Evolutionary conservation across 1,140 invertebrate genomes (phyloP), one percentile per base, ranked within the genome.

Genomic region (Drosophila tropicalis): DNA sequence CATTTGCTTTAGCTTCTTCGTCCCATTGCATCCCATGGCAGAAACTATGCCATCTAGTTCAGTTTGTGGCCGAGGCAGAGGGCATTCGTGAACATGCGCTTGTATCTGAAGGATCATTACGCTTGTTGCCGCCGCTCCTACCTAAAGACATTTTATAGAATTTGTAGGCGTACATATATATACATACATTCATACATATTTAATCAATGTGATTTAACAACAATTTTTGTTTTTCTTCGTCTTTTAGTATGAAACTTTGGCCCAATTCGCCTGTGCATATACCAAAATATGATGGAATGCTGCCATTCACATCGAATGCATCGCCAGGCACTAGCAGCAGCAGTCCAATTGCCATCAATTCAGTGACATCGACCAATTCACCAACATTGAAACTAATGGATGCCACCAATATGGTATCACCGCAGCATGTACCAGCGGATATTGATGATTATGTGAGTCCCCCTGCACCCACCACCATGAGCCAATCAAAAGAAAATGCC

Each of bases 221-320:
- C 34, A 36, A 10, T 36, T 36, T 12, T 36, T 36, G 7, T 13
- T 3, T 0, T 2, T 12, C 1, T 55, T n/a, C 5, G 10, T 22
- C 34, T 17, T 41, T 1, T 51, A 91, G 90, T 76, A 91, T 91
- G 90, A 91, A 91, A 79, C 71, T 91, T 58, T 91, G 90, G 90
- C 90, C 91, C 6, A 91, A 91, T 79, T 92, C 91, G 66, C 91
- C 91, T 32, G 90, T 92, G 41, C 91, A 92, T 63, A 91, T 92
- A 76, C 91, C 91, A 67, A 92, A 92, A 81, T 92, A 92, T 64
- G 90, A 92, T 84, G 90, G 90, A 22, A 83, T 91, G 75, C 68
- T 92, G 65, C 90, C 90, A 56, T 91, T 81, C 72, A 62, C 89
- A 15, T 77, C 87, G 67, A 78, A 71, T 62, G 90, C 90, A 36